These are phyloP conservation scores for Argopecten irradians DNA, from an alignment of 1,140 invertebrate species.

Conservation along the genomic window DNA sequence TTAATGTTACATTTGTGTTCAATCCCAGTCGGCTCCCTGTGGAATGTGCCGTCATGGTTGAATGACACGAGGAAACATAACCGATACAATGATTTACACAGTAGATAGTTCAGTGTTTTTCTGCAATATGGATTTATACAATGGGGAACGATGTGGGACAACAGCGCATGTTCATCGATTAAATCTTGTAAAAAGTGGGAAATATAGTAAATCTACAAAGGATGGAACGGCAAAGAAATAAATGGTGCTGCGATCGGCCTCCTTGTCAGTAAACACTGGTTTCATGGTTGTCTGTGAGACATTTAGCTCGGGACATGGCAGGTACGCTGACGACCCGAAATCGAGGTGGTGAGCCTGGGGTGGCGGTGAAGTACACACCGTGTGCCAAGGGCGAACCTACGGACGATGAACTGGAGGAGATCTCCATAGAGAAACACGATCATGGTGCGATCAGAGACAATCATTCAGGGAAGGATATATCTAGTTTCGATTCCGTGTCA, in stretches of 20 bases:
- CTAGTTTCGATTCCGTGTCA: slow-evolving; percentile 38
- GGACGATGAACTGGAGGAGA: slow-evolving; percentile 84
- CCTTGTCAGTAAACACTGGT: background rate
- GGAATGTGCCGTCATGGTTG: background rate
- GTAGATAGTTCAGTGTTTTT: background rate
- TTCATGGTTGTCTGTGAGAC: background rate
- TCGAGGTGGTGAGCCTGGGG: slow-evolving; percentile 56
- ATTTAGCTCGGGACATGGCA: slow-evolving; percentile 47
- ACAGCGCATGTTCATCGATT: background rate
- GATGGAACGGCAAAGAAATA: background rate
- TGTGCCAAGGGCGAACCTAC: slow-evolving; percentile 70
- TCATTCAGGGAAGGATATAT: slow-evolving; percentile 74
- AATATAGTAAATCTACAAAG: background rate
- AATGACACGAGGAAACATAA: background rate
- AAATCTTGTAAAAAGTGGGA: background rate
- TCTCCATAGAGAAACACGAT: slow-evolving; percentile 82
- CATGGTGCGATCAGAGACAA: slow-evolving; percentile 87
- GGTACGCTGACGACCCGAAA: slow-evolving; percentile 46
- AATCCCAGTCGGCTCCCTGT: background rate
- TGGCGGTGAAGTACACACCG: slow-evolving; percentile 78
- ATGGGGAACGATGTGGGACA: background rate
- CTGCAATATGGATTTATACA: slow-evolving; percentile 17
- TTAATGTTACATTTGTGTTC: background rate
- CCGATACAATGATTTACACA: background rate
- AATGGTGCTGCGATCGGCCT: background rate